Percentiles rank a stretch among this genome's conserved stretches.
Conservation (phyloP, 1,140 invertebrate species). For the Physella acuta region DNA sequence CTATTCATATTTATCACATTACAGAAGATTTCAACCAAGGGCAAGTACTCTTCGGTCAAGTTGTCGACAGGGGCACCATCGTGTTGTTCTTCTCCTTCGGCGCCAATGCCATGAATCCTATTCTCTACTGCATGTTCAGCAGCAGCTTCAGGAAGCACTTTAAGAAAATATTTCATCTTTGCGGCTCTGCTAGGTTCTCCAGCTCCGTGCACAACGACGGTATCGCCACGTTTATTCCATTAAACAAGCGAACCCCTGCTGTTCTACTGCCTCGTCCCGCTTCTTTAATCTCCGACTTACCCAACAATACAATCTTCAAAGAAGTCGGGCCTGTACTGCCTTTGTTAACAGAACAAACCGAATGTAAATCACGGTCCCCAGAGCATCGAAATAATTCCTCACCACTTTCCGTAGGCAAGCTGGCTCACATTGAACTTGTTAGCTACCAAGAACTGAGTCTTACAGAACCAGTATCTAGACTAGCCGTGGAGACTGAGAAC, state of each 20-base stretch:
- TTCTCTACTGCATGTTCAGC: slow-evolving; percentile 86
- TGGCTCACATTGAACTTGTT: too few relatives aligned
- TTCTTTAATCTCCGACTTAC: too few relatives aligned
- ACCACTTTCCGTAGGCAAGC: too few relatives aligned
- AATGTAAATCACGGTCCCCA: too few relatives aligned
- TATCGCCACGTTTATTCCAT: neutral
- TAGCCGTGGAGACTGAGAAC: too few relatives aligned
- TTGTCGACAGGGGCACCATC: slow-evolving; percentile 71
- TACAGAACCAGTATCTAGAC: too few relatives aligned
- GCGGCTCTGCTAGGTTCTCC: neutral
- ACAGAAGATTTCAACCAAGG: slow-evolving; percentile 83
- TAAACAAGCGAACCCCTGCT: neutral
- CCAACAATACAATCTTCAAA: too few relatives aligned
- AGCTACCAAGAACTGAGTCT: too few relatives aligned
- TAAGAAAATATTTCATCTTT: slow-evolving; percentile 61
- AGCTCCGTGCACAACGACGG: neutral
- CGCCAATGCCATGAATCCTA: slow-evolving; percentile 88
- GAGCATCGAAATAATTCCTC: too few relatives aligned
- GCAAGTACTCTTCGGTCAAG: slow-evolving; percentile 83
- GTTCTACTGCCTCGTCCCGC: slow-evolving; percentile 18
- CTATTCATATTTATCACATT: slow-evolving; percentile 71
- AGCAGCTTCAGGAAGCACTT: slow-evolving; percentile 87
- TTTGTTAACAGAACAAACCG: too few relatives aligned
- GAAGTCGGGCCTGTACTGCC: too few relatives aligned
- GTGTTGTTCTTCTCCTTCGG: slow-evolving; percentile 65